These are phyloP conservation scores for Neoaliturus tenellus DNA, from an alignment of 2,888 invertebrate species.

Conservation along the genomic window DNA sequence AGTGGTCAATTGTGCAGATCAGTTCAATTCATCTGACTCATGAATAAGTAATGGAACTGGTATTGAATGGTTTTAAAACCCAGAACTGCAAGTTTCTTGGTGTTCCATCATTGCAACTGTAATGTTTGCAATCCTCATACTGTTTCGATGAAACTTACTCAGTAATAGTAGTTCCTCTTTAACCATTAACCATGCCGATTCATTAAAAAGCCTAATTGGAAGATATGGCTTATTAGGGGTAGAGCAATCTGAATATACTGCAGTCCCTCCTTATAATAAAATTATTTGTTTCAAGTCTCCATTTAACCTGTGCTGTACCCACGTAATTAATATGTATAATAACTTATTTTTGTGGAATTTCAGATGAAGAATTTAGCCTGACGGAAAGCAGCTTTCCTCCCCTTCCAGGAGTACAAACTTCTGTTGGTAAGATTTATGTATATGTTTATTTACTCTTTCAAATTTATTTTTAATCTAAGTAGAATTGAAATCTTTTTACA, in stretches of 20 bases:
- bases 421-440: neutral
- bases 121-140: too few relatives aligned
- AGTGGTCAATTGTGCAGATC: too few relatives aligned
- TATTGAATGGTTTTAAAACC: too few relatives aligned
- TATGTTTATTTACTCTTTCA: neutral
- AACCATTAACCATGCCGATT: neutral
- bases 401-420: neutral
- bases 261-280: neutral
- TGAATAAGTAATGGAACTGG: too few relatives aligned
- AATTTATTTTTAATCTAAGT: neutral
- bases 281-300: too few relatives aligned
- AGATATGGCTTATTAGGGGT: neutral
- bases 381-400: neutral
- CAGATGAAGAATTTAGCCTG: neutral
- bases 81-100: too few relatives aligned
- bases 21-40: too few relatives aligned
- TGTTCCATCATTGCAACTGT: too few relatives aligned
- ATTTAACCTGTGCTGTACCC: neutral
- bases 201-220: neutral
- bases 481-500: too few relatives aligned
- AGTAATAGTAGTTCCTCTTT: too few relatives aligned
- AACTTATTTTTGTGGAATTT: neutral
- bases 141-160: too few relatives aligned
- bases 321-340: neutral
- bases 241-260: neutral